phyloP scores from a whole-genome alignment of 2,888 invertebrate genomes.

The Encarsia formosa region DNA sequence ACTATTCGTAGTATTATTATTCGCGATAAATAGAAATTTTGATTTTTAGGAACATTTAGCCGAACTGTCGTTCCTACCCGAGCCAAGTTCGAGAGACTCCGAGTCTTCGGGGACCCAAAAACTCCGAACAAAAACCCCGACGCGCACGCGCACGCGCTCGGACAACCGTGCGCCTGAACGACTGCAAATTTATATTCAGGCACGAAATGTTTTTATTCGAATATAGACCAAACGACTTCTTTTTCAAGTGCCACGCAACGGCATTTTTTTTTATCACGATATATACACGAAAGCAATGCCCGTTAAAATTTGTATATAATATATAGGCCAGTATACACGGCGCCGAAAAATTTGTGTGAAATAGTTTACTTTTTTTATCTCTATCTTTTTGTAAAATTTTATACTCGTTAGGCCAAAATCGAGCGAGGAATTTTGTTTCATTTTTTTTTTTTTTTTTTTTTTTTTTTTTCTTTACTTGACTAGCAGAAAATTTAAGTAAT shows the following conservation, averaged over 20 bases:
- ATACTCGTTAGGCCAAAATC: constrained; percentile 36
- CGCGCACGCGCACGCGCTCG: not conserved
- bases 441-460: constrained; percentile 19
- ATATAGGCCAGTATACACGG: constrained; percentile 29
- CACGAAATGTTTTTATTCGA: constrained; percentile 32
- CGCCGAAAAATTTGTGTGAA: constrained; percentile 29
- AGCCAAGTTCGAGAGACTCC: constrained; percentile 27
- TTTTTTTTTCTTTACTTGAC: constrained; percentile 21
- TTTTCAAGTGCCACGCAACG: constrained; percentile 21
- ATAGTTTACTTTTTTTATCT: constrained; percentile 26
- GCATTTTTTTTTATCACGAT: constrained; percentile 9
- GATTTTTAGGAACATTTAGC: constrained; percentile 31
- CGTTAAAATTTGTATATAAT: constrained; percentile 7
- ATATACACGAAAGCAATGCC: constrained; percentile 5
- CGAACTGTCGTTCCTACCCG: constrained; percentile 30
- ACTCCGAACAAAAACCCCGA: not conserved
- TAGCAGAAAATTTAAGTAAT: constrained; percentile 27
- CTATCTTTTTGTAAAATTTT: too few relatives aligned
- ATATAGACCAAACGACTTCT: constrained; percentile 35
- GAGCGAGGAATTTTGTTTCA: constrained; percentile 33
- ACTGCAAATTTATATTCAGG: constrained; percentile 24
- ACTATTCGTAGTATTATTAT: too few relatives aligned
- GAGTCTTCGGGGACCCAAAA: not conserved
- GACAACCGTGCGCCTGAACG: not conserved
- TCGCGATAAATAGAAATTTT: constrained; percentile 29